Evolutionary conservation across 2,888 invertebrate genomes (phyloP).

Genomic region (Itoplectis maculator): DNA sequence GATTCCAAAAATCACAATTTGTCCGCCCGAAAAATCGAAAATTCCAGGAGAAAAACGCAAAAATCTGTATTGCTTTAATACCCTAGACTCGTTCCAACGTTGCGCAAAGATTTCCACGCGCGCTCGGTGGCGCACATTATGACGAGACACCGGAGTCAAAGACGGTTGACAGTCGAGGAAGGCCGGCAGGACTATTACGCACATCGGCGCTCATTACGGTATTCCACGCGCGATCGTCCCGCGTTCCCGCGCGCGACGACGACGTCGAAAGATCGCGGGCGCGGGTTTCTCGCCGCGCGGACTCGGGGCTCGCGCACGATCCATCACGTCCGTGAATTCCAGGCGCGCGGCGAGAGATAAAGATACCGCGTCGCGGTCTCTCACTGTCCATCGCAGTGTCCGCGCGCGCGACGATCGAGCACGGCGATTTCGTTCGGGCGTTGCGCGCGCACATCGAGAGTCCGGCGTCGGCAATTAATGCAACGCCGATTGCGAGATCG

Average conservation of each 20-base stretch:
- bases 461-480: conserved; percentile 63
- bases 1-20: no score
- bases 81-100: not conserved
- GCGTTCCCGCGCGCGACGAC: conserved; percentile 51
- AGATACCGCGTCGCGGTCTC: conserved; percentile 59
- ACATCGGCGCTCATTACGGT: conserved; percentile 65
- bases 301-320: conserved; percentile 70
- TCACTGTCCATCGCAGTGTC: conserved; percentile 17
- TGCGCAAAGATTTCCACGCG: not conserved
- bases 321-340: conserved; percentile 77
- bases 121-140: conserved; percentile 42
- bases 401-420: conserved; percentile 26
- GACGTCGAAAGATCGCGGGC: conserved; percentile 65
- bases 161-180: conserved; percentile 32
- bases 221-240: conserved; percentile 64
- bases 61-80: not conserved
- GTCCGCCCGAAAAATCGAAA: no score
- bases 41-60: no score
- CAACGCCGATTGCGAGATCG: conserved; percentile 55
- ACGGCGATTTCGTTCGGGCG: conserved; percentile 27
- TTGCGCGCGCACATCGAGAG: conserved; percentile 19
- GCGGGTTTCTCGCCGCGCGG: conserved; percentile 65
- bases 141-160: conserved; percentile 29
- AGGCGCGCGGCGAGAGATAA: conserved; percentile 72
- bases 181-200: conserved; percentile 53